Percentiles rank a stretch among this genome's conserved stretches.
phyloP scores from a whole-genome alignment of 2,113 vertebrate genomes.

The Nanorana parkeri region DNA sequence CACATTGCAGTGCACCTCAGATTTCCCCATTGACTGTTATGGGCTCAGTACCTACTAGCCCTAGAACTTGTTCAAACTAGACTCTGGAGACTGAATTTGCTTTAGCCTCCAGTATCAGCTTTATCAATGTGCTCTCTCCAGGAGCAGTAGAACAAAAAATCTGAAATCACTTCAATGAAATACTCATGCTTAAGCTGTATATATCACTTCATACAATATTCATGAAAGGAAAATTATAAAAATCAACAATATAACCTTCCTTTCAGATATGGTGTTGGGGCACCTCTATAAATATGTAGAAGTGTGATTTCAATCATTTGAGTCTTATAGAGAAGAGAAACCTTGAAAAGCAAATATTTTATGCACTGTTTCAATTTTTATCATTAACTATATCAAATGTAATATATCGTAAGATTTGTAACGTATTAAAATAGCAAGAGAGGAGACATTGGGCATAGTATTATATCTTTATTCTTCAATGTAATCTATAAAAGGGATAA shows the following conservation, averaged over 20 bases:
- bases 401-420: constrained; percentile 61
- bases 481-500: background rate
- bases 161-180: background rate
- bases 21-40: too few species aligned
- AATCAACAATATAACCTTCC: constrained; percentile 60
- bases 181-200: constrained; percentile 37
- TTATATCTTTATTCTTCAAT: background rate
- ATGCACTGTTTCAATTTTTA: constrained; percentile 77
- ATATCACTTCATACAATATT: constrained; percentile 47
- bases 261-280: constrained; percentile 61
- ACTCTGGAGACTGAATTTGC: too few species aligned
- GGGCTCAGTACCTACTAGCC: too few species aligned
- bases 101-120: too few species aligned
- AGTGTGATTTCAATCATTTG: constrained; percentile 23
- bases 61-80: too few species aligned
- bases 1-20: too few species aligned
- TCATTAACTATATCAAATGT: constrained; percentile 72
- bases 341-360: background rate
- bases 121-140: too few species aligned
- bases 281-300: constrained; percentile 70
- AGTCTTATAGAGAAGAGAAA: constrained; percentile 70
- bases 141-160: too few species aligned
- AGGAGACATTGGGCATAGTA: background rate
- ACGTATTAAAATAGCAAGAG: constrained; percentile 32
- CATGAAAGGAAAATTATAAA: constrained; percentile 39